Percentiles rank a stretch among this genome's conserved stretches.
Evolutionary conservation across 2,888 invertebrate genomes (phyloP).

Genomic region (Congeria kusceri): DNA sequence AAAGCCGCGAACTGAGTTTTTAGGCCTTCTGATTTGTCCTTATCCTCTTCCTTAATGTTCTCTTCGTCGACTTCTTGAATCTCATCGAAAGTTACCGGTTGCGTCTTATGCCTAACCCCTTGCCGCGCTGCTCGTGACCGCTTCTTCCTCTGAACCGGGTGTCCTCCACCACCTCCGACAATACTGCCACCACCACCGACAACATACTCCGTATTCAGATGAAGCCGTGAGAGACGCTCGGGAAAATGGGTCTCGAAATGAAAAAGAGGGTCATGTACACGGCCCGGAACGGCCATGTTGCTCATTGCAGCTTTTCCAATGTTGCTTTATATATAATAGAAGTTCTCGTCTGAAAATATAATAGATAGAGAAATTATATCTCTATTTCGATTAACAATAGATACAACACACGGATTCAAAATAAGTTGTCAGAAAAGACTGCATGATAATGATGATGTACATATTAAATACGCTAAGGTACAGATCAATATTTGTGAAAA

Average conservation of each 20-base stretch:
- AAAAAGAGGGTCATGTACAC: constrained; percentile 81
- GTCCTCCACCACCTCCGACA: constrained; percentile 39
- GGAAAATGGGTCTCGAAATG: constrained; percentile 90
- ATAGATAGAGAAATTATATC: no score
- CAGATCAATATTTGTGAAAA: no score
- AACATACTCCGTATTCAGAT: constrained; percentile 82
- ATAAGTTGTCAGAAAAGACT: no score
- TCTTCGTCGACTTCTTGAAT: constrained; percentile 91
- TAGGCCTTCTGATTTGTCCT: constrained; percentile 55
- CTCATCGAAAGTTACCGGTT: constrained; percentile 92
- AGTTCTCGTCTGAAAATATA: no score
- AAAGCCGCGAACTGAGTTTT: constrained; percentile 81
- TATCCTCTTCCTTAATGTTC: constrained; percentile 65
- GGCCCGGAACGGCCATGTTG: constrained; percentile 49
- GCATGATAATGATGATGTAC: no score
- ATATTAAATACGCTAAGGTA: no score
- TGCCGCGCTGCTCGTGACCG: constrained; percentile 86
- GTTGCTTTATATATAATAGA: no score
- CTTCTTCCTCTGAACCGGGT: constrained; percentile 86
- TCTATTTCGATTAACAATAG: no score
- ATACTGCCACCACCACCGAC: constrained; percentile 57
- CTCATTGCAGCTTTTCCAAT: background rate
- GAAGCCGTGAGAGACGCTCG: constrained; percentile 89
- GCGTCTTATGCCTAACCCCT: constrained; percentile 88
- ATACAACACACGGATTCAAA: no score